These are phyloP conservation scores for Phaetusa simplex DNA, from an alignment of 2,113 vertebrate genomes.

Conservation along the genomic window DNA sequence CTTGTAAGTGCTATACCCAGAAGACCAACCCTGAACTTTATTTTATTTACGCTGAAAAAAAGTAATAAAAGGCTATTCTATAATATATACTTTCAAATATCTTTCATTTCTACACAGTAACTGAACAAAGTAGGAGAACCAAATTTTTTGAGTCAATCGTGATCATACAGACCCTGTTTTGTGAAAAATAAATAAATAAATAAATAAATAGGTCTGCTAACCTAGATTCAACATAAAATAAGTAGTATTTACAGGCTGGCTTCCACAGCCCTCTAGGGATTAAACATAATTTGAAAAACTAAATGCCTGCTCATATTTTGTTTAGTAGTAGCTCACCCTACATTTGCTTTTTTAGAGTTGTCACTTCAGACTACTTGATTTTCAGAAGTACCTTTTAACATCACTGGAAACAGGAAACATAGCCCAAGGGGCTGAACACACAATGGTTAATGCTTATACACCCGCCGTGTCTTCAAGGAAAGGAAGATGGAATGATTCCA, in stretches of 20 bases:
- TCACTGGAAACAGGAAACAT: background rate
- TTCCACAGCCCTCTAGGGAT: background rate
- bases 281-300: constrained; percentile 2
- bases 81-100: background rate
- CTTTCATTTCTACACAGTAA: background rate
- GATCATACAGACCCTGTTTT: background rate
- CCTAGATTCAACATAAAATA: background rate
- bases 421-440: background rate
- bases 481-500: constrained; percentile 12
- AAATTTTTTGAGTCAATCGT: background rate
- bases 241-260: background rate
- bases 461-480: background rate
- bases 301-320: constrained; percentile 36
- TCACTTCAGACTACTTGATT: background rate
- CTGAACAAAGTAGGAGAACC: background rate
- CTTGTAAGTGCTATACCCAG: background rate
- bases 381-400: constrained; percentile 30
- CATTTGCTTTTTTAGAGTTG: background rate
- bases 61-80: background rate
- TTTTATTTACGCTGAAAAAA: background rate
- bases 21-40: background rate
- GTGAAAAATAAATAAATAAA: background rate
- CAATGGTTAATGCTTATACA: background rate
- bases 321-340: background rate
- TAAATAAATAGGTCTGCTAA: background rate